Evolutionary conservation across 2,797 vertebrate species (phyloP), one percentile per base, ranked within the genome.

Genomic region (Hippocampus kuda): DNA sequence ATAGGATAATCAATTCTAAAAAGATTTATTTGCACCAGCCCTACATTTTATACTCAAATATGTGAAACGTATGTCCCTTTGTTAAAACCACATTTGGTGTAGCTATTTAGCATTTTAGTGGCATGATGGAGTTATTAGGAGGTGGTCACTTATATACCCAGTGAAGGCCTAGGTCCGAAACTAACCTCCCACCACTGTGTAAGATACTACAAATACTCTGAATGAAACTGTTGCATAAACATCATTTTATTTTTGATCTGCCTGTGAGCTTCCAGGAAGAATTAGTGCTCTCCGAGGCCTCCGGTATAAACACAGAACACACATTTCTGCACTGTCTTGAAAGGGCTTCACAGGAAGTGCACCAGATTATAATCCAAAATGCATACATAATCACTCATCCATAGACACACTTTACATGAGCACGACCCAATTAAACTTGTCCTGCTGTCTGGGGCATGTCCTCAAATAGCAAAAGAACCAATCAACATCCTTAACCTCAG

Each of bases 301-400:
- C 75, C 65, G 65, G 85, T 75, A n/a, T 59, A 69, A 82, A 73
- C 69, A 74, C 75, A 68, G 54, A 34, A 38, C 62, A 67, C 75
- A 74, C 61, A 84, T 83, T 79, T 84, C 72, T 74, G 74, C 63
- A 51, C 60, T 30, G 26, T 71, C 68, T 79, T 75, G 72, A 72
- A 65, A n/a, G 74, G 74, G 68, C 69, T 78, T 74, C 68, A 73
- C 69, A 81, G 84, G 81, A 86, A 83, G 76, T 79, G 83, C 78
- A 51, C 57, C 73, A 76, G 70, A 82, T 79, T 72, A 80, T 80
- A 68, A 83, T 79, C 73, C 64, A 76, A 70, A 75, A 67, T 67
- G 72, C 38, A 54, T 66, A 74, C 41, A 61, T 62, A 64, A 70
- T 71, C 75, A 84, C 68, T 82, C 80, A 74, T 63, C 56, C 56